A percentile compares a stretch with the other conserved stretches of the same genome.
Evolutionary conservation across 1,140 invertebrate genomes (phyloP).

Genomic region (Gryon sp.): DNA sequence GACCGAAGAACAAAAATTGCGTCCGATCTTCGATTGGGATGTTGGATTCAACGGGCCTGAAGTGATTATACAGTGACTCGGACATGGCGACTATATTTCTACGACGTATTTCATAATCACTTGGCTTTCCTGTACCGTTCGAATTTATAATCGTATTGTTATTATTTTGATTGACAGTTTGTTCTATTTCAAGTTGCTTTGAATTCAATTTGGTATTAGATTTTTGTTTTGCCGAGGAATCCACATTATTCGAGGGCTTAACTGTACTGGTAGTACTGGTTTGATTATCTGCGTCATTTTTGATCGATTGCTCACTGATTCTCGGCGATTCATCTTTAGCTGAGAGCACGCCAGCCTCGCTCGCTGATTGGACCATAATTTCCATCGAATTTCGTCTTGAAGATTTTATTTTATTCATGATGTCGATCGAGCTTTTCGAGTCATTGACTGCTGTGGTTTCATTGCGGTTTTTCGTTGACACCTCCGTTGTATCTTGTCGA

Average conservation of each 20-base stretch:
- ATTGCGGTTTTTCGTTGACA: constrained; percentile 23
- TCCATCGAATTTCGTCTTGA: constrained; percentile 7
- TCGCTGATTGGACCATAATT: constrained; percentile 20
- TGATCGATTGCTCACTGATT: constrained; percentile 21
- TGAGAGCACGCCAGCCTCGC: constrained; percentile 13
- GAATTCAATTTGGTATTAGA: constrained; percentile 10
- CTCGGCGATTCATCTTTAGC: background rate
- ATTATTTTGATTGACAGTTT: background rate
- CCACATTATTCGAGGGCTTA: background rate
- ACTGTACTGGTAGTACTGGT: background rate
- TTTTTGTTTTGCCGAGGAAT: background rate
- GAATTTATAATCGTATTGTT: background rate
- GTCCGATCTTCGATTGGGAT: constrained; percentile 84
- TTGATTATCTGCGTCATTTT: constrained; percentile 17
- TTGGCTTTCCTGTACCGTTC: constrained; percentile 50
- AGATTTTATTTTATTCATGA: constrained; percentile 3
- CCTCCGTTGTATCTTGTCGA: constrained; percentile 23
- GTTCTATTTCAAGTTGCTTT: constrained; percentile 25
- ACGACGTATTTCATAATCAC: constrained; percentile 62
- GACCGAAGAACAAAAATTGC: constrained; percentile 85
- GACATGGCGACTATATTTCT: constrained; percentile 79
- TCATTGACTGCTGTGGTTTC: constrained; percentile 26
- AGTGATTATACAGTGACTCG: constrained; percentile 83
- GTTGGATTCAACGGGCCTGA: constrained; percentile 82
- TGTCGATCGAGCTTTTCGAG: constrained; percentile 10